These are phyloP conservation scores for Salmo trutta DNA, from an alignment of 2,797 vertebrate species.

Conservation along the genomic window DNA sequence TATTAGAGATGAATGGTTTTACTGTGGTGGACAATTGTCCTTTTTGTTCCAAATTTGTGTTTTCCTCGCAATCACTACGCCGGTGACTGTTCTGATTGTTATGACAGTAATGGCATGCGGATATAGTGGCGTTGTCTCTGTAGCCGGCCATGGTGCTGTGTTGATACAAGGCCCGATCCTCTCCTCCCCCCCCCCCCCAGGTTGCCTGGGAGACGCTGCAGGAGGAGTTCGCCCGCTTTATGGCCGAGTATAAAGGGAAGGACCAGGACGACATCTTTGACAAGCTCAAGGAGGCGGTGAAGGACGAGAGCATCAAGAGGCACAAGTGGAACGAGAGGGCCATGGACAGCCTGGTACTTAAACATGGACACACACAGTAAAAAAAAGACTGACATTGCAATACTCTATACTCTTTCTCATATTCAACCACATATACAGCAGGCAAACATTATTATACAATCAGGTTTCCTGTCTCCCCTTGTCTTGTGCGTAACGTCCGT, in stretches of 20 bases:
- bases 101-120: not conserved
- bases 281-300: constrained; percentile 96
- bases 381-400: too few species aligned
- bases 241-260: constrained; percentile 95
- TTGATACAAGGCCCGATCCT: too few species aligned
- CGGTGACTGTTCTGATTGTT: too few species aligned
- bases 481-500: not conserved
- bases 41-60: not conserved
- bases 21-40: not conserved
- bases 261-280: constrained; percentile 98
- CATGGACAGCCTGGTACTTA: constrained; percentile 91
- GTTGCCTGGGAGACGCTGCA: constrained; percentile 98
- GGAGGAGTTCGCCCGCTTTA: constrained; percentile 96
- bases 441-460: not conserved
- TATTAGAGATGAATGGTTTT: not conserved
- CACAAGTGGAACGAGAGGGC: constrained; percentile 98
- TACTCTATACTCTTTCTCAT: too few species aligned
- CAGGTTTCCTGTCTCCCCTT: not conserved
- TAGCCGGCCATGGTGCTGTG: too few species aligned
- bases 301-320: constrained; percentile 95
- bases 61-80: too few species aligned
- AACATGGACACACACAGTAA: not conserved
- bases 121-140: too few species aligned
- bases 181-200: constrained; percentile 58
- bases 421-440: too few species aligned